Conservation (phyloP, 2,888 invertebrate species). For the Acleris literana region DNA sequence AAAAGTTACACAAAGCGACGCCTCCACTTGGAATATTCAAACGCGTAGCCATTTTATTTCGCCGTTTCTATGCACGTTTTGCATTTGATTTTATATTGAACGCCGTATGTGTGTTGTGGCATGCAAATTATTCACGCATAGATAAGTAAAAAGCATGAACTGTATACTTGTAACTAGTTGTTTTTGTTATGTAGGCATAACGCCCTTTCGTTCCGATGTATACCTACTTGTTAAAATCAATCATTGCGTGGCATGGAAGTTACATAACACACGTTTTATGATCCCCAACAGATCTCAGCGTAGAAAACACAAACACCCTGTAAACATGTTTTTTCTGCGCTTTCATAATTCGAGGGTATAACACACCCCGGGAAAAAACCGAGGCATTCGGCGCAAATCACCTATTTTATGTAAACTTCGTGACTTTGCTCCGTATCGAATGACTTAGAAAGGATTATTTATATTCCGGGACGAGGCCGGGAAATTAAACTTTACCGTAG, state of each 20-base stretch:
- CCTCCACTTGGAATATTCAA: conserved; percentile 40
- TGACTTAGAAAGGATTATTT: conserved; percentile 81
- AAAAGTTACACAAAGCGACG: conserved; percentile 56
- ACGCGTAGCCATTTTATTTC: no score
- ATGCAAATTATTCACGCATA: conserved; percentile 5
- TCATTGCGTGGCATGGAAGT: conserved; percentile 49
- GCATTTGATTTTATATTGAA: background rate
- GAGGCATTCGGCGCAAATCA: conserved; percentile 77
- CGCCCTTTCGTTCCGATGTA: conserved; percentile 39
- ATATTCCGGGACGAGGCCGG: conserved; percentile 58
- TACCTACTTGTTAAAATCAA: conserved; percentile 54
- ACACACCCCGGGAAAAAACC: conserved; percentile 69
- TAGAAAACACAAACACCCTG: conserved; percentile 72
- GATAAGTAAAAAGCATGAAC: conserved; percentile 7
- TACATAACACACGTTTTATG: conserved; percentile 69
- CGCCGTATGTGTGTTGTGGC: background rate
- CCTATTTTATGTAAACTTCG: conserved; percentile 83
- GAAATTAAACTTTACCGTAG: conserved; percentile 53
- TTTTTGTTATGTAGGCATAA: background rate
- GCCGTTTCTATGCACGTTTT: conserved; percentile 29
- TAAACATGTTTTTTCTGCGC: conserved; percentile 75
- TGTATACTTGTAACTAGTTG: background rate
- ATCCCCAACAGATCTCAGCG: conserved; percentile 56
- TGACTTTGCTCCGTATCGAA: conserved; percentile 81
- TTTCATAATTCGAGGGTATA: conserved; percentile 61